Conservation (phyloP, 2,113 vertebrate species). For the Talpa occidentalis region DNA sequence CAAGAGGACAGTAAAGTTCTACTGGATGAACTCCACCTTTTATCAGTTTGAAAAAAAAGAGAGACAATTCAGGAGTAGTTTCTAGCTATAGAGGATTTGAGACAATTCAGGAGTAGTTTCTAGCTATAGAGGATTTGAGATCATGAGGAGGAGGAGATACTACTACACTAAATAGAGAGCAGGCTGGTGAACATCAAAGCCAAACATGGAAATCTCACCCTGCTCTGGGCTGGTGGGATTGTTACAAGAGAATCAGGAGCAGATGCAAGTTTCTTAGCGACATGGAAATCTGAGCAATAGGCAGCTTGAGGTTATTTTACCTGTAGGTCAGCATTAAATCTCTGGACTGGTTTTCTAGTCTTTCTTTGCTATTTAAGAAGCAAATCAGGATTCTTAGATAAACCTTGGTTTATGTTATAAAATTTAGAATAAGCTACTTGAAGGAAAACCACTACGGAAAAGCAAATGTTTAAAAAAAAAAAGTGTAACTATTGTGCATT, state of each 20-base stretch:
- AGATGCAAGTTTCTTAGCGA: not conserved
- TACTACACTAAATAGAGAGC: not conserved
- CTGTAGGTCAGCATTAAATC: not conserved
- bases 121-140: not conserved
- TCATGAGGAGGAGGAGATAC: not conserved
- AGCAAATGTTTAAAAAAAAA: not conserved
- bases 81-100: not conserved
- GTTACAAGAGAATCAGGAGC: not conserved
- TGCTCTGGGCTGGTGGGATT: not conserved
- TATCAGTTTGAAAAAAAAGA: not conserved
- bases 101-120: not conserved
- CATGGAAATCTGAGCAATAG: not conserved
- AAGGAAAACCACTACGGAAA: not conserved
- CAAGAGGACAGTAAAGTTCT: not conserved
- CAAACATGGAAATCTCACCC: not conserved
- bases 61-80: not conserved
- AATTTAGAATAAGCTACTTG: not conserved
- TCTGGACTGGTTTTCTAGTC: not conserved
- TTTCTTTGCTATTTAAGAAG: not conserved
- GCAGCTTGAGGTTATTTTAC: not conserved
- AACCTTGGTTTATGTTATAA: not conserved
- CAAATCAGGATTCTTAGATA: not conserved
- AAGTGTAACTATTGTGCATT: not conserved
- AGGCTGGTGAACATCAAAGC: not conserved
- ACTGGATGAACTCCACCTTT: not conserved